Conservation (phyloP, 2,113 vertebrate species). For the Gopherus evgoodei region DNA sequence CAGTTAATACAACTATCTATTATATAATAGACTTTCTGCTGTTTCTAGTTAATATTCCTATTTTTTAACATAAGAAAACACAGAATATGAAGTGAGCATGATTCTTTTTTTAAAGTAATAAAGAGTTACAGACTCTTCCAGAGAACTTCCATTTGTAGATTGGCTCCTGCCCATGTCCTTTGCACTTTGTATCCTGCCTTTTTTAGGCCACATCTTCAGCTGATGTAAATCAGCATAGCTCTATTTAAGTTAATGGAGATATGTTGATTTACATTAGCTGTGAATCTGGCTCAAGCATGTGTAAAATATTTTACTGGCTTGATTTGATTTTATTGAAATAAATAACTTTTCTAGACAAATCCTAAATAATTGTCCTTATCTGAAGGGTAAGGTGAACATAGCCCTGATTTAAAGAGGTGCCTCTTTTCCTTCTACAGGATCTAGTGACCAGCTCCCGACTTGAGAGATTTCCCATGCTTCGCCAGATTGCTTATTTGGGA, state of each 20-base stretch:
- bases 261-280: background rate
- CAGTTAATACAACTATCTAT: background rate
- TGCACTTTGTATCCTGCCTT: background rate
- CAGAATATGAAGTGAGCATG: background rate
- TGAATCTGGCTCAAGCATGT: background rate
- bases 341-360: background rate
- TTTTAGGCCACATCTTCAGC: background rate
- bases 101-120: background rate
- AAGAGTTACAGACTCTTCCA: background rate
- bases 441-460: conserved; percentile 79
- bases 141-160: background rate
- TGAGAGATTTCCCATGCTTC: conserved; percentile 70
- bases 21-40: background rate
- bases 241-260: background rate
- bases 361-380: background rate
- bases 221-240: background rate
- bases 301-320: background rate
- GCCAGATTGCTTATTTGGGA: conserved; percentile 77
- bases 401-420: background rate
- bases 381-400: background rate
- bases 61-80: background rate
- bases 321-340: conserved; percentile 12
- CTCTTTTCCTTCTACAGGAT: conserved; percentile 65
- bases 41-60: background rate
- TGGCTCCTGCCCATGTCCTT: background rate